Conservation (phyloP, 23 tunicate genomes). For the Trididemnum nubilum region DNA sequence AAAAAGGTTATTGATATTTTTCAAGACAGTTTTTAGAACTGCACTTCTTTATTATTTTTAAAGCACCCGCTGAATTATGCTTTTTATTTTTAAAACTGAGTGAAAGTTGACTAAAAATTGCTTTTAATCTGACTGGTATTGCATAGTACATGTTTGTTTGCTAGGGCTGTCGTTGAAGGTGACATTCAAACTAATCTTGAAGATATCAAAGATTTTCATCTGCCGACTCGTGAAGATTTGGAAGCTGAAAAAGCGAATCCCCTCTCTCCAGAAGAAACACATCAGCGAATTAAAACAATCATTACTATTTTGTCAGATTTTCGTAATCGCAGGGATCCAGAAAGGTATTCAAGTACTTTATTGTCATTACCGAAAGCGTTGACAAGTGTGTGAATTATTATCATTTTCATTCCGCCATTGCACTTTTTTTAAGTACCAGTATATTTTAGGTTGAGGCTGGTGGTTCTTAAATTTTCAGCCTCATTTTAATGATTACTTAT, state of each 20-base stretch:
- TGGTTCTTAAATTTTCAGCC: no score
- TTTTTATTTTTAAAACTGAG: no score
- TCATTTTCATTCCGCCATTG: no score
- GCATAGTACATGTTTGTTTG: neutral
- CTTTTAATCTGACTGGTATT: no score
- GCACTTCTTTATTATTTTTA: no score
- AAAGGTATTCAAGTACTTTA: conserved; percentile 58
- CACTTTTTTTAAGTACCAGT: no score
- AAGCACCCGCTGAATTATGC: no score
- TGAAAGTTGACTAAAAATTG: no score
- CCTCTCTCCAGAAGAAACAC: conserved; percentile 55
- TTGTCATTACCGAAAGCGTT: neutral
- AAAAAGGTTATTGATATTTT: no score
- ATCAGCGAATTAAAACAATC: conserved; percentile 83
- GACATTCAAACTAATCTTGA: conserved; percentile 64
- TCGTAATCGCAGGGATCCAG: conserved; percentile 63
- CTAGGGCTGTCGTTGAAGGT: conserved; percentile 44
- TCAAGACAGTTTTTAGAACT: no score
- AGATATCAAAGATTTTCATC: conserved; percentile 60
- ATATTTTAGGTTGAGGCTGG: no score
- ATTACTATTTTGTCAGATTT: conserved; percentile 75
- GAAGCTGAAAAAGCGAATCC: conserved; percentile 72
- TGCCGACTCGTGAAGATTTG: conserved; percentile 87
- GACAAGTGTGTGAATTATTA: neutral
- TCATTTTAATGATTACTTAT: no score